Evolutionary conservation across 2,113 vertebrate species (phyloP).

Genomic region (Ardeotis arabs): DNA sequence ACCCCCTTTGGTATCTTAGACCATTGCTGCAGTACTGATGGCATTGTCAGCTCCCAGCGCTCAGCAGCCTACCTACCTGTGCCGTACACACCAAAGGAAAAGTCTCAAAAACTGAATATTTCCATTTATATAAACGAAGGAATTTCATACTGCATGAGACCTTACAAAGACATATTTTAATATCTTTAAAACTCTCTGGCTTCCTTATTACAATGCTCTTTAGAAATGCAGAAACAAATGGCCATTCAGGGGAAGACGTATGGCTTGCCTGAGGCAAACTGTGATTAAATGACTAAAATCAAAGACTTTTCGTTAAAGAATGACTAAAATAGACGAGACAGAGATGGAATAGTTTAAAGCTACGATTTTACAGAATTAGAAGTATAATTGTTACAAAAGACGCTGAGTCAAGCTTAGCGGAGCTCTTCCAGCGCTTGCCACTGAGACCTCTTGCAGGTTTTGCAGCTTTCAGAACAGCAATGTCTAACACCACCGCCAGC

Average conservation of each 20-base stretch:
- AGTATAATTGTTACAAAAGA: neutral
- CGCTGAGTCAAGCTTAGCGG: neutral
- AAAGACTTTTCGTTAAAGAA: neutral
- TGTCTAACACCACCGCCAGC: neutral
- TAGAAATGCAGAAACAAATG: slow-evolving; percentile 4
- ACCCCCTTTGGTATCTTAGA: neutral
- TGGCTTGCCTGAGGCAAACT: neutral
- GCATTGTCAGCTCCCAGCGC: neutral
- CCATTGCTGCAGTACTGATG: neutral
- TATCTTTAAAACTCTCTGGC: neutral
- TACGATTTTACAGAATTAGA: neutral
- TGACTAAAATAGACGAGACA: neutral
- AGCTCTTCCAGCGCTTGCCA: neutral
- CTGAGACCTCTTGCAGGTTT: neutral
- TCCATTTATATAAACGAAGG: neutral
- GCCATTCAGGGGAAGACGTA: neutral
- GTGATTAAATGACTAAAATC: slow-evolving; percentile 22
- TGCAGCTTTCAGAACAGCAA: neutral
- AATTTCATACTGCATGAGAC: neutral
- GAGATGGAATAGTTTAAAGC: neutral
- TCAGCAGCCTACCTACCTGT: neutral
- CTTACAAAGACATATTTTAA: neutral
- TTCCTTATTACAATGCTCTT: neutral
- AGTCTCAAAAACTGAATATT: neutral
- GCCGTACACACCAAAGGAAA: neutral